Conservation (phyloP, 2,888 invertebrate genomes). For the Athalia rosae region DNA sequence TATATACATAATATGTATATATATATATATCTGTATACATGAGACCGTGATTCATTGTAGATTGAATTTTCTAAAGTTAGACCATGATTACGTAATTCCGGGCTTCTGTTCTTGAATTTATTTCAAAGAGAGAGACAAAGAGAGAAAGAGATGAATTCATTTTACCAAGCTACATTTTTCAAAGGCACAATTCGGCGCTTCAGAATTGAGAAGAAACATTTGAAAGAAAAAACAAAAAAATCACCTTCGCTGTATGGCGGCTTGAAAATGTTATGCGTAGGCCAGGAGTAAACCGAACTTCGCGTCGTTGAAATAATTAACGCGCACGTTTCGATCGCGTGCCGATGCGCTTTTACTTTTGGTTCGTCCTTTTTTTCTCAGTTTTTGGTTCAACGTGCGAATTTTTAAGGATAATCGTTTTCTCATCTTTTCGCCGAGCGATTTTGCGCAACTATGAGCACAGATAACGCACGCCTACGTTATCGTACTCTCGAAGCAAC, state of each 20-base stretch:
- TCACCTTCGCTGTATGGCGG: background rate
- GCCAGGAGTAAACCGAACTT: slow-evolving; percentile 11
- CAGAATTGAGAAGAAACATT: too few relatives aligned
- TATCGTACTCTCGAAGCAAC: too few relatives aligned
- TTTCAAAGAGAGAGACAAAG: background rate
- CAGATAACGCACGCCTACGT: too few relatives aligned
- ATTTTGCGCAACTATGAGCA: too few relatives aligned
- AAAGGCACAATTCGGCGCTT: too few relatives aligned
- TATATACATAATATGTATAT: too few relatives aligned
- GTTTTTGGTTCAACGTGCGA: background rate
- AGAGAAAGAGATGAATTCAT: too few relatives aligned
- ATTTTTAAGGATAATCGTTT: background rate
- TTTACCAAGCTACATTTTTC: too few relatives aligned
- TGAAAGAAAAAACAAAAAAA: background rate
- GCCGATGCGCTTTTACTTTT: slow-evolving; percentile 22
- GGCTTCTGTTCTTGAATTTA: slow-evolving; percentile 23
- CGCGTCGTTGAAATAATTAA: slow-evolving; percentile 18
- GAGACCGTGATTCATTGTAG: slow-evolving; percentile 11
- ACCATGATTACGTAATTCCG: slow-evolving; percentile 5
- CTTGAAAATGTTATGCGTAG: slow-evolving; percentile 3
- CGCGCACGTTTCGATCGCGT: slow-evolving; percentile 32
- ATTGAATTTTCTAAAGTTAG: slow-evolving; percentile 17
- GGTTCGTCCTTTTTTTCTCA: background rate
- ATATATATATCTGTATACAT: too few relatives aligned
- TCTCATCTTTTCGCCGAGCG: background rate